These are phyloP conservation scores for Apotomis turbidana DNA, from an alignment of 2,888 invertebrate species.

Conservation along the genomic window DNA sequence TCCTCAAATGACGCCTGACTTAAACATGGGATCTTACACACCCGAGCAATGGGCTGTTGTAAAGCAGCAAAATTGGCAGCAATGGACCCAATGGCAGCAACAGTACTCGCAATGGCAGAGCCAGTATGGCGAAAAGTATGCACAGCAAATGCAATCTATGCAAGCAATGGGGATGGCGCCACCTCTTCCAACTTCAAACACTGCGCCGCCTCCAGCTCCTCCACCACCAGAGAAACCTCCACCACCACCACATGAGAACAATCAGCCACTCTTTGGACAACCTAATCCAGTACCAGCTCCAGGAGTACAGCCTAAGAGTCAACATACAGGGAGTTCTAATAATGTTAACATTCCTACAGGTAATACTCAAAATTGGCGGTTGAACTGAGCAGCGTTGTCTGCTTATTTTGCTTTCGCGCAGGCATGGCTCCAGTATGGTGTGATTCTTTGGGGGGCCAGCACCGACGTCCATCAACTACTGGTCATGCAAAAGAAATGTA, in stretches of 20 bases:
- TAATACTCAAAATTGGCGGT: slow-evolving; percentile 64
- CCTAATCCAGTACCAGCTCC: slow-evolving; percentile 45
- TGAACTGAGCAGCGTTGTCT: no score
- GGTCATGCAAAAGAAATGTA: no score
- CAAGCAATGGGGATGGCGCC: slow-evolving; percentile 62
- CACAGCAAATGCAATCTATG: slow-evolving; percentile 71
- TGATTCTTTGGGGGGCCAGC: no score
- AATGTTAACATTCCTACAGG: slow-evolving; percentile 54
- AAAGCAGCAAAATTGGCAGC: slow-evolving; percentile 89
- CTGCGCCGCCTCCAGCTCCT: slow-evolving; percentile 53
- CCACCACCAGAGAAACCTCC: slow-evolving; percentile 66
- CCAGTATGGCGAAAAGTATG: slow-evolving; percentile 88
- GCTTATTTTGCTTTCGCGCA: no score
- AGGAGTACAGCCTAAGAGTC: slow-evolving; percentile 41
- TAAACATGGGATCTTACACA: slow-evolving; percentile 78
- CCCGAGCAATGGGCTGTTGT: slow-evolving; percentile 87
- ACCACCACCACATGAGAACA: slow-evolving; percentile 73
- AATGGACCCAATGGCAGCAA: slow-evolving; percentile 91
- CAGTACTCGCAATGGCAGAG: slow-evolving; percentile 91
- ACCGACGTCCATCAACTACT: no score
- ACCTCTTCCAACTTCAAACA: slow-evolving; percentile 54
- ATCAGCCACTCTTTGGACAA: slow-evolving; percentile 67
- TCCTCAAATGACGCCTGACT: slow-evolving; percentile 55
- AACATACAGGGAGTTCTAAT: slow-evolving; percentile 47
- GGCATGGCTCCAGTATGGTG: no score